Percentiles rank a stretch among this genome's conserved stretches.
These are phyloP conservation scores for Acridotheres tristis DNA, from an alignment of 2,797 vertebrate genomes.

Conservation along the genomic window DNA sequence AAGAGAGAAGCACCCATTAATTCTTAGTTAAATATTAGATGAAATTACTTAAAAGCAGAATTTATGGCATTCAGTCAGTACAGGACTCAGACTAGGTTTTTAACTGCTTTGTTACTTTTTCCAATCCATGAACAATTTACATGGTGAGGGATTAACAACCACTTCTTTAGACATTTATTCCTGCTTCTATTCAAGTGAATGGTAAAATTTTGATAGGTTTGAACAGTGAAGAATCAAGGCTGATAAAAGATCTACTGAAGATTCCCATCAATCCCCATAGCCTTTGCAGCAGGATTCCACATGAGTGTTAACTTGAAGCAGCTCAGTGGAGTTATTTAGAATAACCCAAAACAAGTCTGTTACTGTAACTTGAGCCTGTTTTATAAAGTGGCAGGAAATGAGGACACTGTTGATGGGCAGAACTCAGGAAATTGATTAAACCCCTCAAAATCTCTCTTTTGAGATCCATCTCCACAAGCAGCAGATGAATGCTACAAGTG, in stretches of 20 bases:
- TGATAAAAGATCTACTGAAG: neutral
- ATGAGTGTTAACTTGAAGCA: neutral
- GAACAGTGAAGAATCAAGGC: neutral
- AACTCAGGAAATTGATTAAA: conserved; percentile 44
- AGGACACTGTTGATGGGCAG: conserved; percentile 28
- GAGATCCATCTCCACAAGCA: neutral
- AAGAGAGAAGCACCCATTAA: neutral
- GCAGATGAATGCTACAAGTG: neutral
- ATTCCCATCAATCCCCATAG: neutral
- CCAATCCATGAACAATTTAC: neutral
- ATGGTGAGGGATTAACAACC: neutral
- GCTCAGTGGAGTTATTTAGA: neutral
- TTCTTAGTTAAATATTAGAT: neutral
- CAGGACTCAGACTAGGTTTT: neutral
- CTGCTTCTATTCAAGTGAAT: neutral
- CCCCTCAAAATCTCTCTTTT: neutral
- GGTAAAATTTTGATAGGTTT: neutral
- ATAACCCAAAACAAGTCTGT: neutral
- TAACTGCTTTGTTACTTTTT: neutral
- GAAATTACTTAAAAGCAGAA: neutral
- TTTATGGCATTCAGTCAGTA: neutral
- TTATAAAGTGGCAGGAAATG: conserved; percentile 46
- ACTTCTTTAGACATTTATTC: neutral
- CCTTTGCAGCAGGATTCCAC: neutral
- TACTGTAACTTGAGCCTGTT: conserved; percentile 18